Conservation (phyloP, 2,888 invertebrate species). For the Onthophagus sagittarius region DNA sequence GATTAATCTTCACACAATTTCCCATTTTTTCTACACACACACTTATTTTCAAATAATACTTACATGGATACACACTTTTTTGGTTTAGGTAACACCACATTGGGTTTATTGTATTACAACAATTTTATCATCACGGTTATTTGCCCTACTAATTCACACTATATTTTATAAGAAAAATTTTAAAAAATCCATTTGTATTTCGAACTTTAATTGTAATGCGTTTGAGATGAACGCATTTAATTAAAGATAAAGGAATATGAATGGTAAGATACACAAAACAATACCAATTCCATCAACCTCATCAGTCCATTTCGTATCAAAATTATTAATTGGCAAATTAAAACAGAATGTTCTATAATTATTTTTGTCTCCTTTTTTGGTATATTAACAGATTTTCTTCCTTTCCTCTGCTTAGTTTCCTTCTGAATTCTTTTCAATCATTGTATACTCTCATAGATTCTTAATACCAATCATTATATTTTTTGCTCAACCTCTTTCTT, state of each 20-base stretch:
- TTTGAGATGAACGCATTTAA: not conserved
- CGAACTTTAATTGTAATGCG: not conserved
- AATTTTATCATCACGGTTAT: not conserved
- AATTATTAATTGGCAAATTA: not conserved
- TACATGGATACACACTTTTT: conserved; percentile 20
- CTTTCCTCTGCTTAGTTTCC: too few relatives aligned
- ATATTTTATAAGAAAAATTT: not conserved
- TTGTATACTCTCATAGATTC: too few relatives aligned
- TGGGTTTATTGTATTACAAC: conserved; percentile 4
- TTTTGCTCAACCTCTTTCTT: too few relatives aligned
- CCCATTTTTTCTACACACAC: conserved; percentile 8
- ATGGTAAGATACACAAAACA: conserved; percentile 21
- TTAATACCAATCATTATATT: too few relatives aligned
- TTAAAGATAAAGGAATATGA: conserved; percentile 15
- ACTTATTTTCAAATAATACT: conserved; percentile 23
- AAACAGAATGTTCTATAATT: too few relatives aligned
- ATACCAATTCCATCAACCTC: conserved; percentile 21
- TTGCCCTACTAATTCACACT: not conserved
- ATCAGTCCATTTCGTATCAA: not conserved
- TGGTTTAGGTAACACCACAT: conserved; percentile 22
- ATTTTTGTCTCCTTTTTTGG: too few relatives aligned
- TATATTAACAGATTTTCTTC: too few relatives aligned
- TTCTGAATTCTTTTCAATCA: too few relatives aligned
- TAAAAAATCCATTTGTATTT: not conserved
- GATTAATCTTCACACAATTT: conserved; percentile 23